Base-by-base conservation (phyloP, 1,140 invertebrate genomes). In the Caenorhabditis tropicalis region DNA sequence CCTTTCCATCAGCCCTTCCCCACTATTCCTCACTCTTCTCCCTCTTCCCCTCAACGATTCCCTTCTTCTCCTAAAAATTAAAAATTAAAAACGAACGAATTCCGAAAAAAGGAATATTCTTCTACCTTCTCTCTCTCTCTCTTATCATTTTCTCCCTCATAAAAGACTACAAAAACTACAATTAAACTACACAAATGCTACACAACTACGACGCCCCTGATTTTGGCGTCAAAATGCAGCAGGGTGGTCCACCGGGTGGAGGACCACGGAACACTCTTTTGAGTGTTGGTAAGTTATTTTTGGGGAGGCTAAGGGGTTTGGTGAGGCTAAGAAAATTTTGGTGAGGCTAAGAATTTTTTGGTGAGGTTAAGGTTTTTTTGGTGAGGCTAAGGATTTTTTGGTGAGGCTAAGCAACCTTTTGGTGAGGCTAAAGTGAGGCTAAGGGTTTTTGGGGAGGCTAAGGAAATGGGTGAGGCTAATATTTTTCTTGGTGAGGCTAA, bases 181-280 rank as follows among this genome's bases (percentile, higher is more conserved):
- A 15, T 51, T 19, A 1, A 12, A 12, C 49, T 51, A 16, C 19
- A 51, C 2, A 56, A 12, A 65, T 65, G 58, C 58, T 65, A 16
- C 58, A 65, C 36, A 65, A 65, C 29, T 65, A 65, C 29, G 58
- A 65, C 29, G 53, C 53, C 53, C 9, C 7, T 21, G 58, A 65
- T 36, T 65, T 65, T 65, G 58, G 58, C 58, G 29, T 4, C 29
- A 65, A 65, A 65, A 65, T 65, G 58, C 58, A 65, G 31, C 24
- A 10, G 3, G 58, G 58, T 6, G 58, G 39, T 43, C 5, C 39
- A 43, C 5, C 39, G 12, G 12, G 12, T 21, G 2, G 29, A 2
- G 31, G 16, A 21, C 58, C 58, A 9, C 9, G 58, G 31, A 65
- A 65, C 16, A 65, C 58, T 4, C 31, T 65, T 7, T 19, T 65